Conservation (phyloP, 1,140 invertebrate species). For the Rhagoletis zephyria region DNA sequence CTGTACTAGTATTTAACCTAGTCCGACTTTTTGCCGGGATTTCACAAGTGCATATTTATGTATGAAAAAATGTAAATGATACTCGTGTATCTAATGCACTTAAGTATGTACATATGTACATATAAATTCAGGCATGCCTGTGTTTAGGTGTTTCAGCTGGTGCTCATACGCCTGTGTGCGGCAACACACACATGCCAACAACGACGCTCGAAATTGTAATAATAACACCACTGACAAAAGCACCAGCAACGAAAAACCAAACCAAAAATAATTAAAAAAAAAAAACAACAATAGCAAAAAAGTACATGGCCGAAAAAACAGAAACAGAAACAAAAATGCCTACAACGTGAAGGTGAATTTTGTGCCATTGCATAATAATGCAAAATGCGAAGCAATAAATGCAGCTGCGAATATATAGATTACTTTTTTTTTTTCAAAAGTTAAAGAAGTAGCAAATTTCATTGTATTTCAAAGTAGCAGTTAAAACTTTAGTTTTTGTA, state of each 20-base stretch:
- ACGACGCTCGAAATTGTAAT: conserved; percentile 43
- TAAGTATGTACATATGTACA: not conserved
- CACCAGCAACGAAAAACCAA: not conserved
- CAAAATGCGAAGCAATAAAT: not conserved
- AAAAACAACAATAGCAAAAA: not conserved
- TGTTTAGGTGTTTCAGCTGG: too few relatives aligned
- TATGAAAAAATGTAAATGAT: not conserved
- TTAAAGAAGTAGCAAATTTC: not conserved
- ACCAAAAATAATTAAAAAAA: not conserved
- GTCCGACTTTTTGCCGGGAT: too few relatives aligned
- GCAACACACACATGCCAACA: not conserved
- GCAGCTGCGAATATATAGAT: not conserved
- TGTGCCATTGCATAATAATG: conserved; percentile 31
- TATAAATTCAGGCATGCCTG: not conserved
- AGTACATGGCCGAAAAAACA: not conserved
- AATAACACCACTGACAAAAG: conserved; percentile 39
- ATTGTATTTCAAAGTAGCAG: not conserved
- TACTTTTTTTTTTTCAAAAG: not conserved
- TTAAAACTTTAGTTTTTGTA: not conserved
- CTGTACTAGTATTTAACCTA: too few relatives aligned
- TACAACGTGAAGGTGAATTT: conserved; percentile 21
- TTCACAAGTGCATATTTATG: too few relatives aligned
- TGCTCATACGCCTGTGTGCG: not conserved
- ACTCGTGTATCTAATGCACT: not conserved
- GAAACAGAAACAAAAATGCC: not conserved